Percentiles rank a stretch among this genome's conserved stretches.
Conservation (phyloP, 2,888 invertebrate genomes). For the Allygus modestus region DNA sequence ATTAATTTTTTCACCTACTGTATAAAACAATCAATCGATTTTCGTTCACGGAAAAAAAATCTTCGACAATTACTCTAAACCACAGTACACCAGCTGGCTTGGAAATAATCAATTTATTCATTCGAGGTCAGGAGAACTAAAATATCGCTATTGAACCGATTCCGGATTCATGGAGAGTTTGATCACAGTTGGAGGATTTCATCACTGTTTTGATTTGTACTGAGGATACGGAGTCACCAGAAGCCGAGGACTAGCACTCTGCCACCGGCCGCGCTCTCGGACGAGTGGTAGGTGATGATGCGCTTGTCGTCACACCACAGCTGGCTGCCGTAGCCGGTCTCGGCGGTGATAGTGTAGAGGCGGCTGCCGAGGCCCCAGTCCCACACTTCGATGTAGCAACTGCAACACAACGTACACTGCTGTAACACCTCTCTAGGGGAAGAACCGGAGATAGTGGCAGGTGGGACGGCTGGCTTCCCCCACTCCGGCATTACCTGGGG, state of each 20-base stretch:
- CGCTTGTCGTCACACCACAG: slow-evolving; percentile 57
- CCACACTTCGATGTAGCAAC: slow-evolving; percentile 50
- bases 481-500: no score
- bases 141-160: slow-evolving; percentile 7
- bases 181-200: slow-evolving; percentile 38
- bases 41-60: no score
- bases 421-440: no score
- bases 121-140: not conserved
- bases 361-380: slow-evolving; percentile 41
- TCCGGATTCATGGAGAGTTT: not conserved
- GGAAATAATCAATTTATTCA: not conserved
- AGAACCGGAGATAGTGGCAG: no score
- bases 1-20: no score
- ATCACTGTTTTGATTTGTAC: slow-evolving; percentile 36
- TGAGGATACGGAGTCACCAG: slow-evolving; percentile 40
- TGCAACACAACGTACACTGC: not conserved
- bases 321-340: slow-evolving; percentile 31
- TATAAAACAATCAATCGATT: no score
- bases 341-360: slow-evolving; percentile 33
- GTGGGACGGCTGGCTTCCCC: no score
- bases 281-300: slow-evolving; percentile 19
- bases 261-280: not conserved
- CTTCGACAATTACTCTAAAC: no score
- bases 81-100: not conserved
- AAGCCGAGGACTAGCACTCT: slow-evolving; percentile 44